Conservation (phyloP, 2,797 vertebrate genomes). For the Chromobotia macracanthus region DNA sequence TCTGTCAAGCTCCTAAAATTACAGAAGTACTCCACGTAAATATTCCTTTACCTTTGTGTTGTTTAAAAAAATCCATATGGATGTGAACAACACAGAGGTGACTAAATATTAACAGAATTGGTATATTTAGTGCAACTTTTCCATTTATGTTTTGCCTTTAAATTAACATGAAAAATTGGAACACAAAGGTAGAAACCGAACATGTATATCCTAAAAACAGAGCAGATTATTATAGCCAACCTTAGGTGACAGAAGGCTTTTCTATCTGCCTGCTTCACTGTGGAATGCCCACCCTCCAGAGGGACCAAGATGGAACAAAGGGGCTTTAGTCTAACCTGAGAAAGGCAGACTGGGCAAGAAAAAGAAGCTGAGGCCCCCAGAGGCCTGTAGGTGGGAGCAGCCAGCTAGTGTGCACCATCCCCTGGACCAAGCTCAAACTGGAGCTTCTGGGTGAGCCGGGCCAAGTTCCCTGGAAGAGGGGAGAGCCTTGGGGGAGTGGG, state of each 20-base stretch:
- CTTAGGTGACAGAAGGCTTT: conserved; percentile 71
- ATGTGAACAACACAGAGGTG: background rate
- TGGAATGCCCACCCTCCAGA: conserved; percentile 60
- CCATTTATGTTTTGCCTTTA: background rate
- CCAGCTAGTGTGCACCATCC: conserved; percentile 68
- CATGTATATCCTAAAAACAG: conserved; percentile 16
- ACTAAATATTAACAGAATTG: background rate
- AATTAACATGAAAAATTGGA: conserved; percentile 6
- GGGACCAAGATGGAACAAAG: conserved; percentile 53
- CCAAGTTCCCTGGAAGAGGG: conserved; percentile 56
- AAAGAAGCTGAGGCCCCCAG: conserved; percentile 60
- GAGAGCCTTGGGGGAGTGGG: conserved; percentile 57
- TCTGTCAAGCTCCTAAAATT: too few species aligned
- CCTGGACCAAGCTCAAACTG: conserved; percentile 74
- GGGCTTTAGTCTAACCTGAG: conserved; percentile 66
- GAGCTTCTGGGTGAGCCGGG: conserved; percentile 67
- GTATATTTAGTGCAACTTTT: background rate
- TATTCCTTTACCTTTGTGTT: background rate
- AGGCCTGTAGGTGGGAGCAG: conserved; percentile 48
- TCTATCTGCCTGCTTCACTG: conserved; percentile 65
- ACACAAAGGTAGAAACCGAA: background rate
- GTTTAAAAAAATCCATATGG: background rate
- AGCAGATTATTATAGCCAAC: too few species aligned
- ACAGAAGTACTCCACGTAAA: background rate
- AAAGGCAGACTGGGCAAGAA: conserved; percentile 64